A percentile compares a stretch with the other conserved stretches of the same genome.
Conservation (phyloP, 2,888 invertebrate species). For the Rhopalosiphum nymphaeae region DNA sequence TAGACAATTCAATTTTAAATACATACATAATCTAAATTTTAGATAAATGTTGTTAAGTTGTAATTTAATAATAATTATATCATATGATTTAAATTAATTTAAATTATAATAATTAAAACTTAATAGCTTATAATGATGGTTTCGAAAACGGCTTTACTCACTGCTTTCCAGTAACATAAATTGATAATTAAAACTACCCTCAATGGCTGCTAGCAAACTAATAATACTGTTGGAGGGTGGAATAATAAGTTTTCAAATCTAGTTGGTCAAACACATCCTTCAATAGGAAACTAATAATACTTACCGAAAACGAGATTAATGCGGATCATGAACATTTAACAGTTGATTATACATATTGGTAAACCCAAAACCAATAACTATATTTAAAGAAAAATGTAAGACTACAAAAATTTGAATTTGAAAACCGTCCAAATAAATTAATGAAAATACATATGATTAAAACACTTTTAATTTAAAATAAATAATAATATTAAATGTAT, state of each 20-base stretch:
- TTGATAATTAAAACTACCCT: not conserved
- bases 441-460: not conserved
- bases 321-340: not conserved
- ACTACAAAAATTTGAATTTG: not conserved
- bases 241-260: not conserved
- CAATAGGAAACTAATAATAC: not conserved
- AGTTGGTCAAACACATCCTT: slow-evolving; percentile 16
- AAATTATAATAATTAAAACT: not conserved
- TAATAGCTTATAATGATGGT: not conserved
- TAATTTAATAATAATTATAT: not conserved
- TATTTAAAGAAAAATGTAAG: not conserved
- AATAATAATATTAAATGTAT: not conserved
- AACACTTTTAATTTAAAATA: not conserved
- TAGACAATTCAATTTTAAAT: not conserved
- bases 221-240: not conserved
- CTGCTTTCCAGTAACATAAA: not conserved
- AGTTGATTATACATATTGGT: not conserved
- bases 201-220: not conserved
- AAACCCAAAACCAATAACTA: not conserved
- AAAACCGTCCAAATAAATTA: not conserved
- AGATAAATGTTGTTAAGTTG: not conserved
- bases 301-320: not conserved
- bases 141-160: not conserved
- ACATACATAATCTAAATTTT: not conserved
- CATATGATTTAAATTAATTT: not conserved